Conservation (phyloP, 2,888 invertebrate species). For the Dastarcus helophoroides region DNA sequence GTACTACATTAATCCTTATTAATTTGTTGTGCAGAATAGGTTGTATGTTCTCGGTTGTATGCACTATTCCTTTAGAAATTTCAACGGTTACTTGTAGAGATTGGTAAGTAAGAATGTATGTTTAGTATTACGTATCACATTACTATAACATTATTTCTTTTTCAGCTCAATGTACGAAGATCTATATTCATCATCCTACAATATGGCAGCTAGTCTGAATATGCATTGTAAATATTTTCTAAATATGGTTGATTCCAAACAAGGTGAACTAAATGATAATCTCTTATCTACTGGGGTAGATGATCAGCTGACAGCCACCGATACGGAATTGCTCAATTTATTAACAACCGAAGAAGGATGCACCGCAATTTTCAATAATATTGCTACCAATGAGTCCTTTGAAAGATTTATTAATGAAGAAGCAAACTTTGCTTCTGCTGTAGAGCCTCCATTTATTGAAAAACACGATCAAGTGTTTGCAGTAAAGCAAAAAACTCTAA, state of each 20-base stretch:
- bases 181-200: slow-evolving; percentile 22
- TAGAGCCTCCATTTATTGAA: slow-evolving; percentile 10
- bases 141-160: too few species aligned
- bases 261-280: slow-evolving; percentile 16
- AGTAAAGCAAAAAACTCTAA: neutral
- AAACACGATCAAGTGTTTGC: slow-evolving; percentile 4
- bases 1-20: too few species aligned
- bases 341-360: slow-evolving; percentile 32
- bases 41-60: too few species aligned
- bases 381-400: slow-evolving; percentile 31
- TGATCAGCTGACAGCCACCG: slow-evolving; percentile 27
- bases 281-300: slow-evolving; percentile 4
- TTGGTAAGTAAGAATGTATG: too few species aligned
- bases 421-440: slow-evolving; percentile 19
- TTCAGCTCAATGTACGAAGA: slow-evolving; percentile 23
- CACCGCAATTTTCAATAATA: slow-evolving; percentile 30
- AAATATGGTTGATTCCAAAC: slow-evolving; percentile 22
- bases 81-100: too few species aligned
- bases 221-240: slow-evolving; percentile 24
- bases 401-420: slow-evolving; percentile 26
- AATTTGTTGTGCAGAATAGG: too few species aligned
- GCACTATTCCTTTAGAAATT: too few species aligned
- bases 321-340: slow-evolving; percentile 30
- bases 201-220: slow-evolving; percentile 12
- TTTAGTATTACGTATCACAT: too few species aligned